Base-by-base conservation (phyloP, 92 coral and sea anemone species). In the Zoanthus solanderi region DNA sequence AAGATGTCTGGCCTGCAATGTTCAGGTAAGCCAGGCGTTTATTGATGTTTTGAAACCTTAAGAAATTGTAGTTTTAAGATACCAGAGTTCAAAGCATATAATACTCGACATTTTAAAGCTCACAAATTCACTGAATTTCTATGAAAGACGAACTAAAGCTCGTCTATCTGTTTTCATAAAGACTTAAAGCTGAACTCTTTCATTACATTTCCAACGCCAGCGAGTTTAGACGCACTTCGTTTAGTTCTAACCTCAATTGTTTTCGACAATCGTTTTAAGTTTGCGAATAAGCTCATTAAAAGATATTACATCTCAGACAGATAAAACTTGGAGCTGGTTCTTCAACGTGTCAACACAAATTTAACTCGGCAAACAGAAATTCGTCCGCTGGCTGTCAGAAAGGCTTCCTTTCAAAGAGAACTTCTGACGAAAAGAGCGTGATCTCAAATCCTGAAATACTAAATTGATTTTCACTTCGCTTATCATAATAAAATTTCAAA, bases 241-340 rank as follows among this genome's bases (percentile, higher is more conserved):
- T n/a, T 63, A 18, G n/a, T 63, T 63, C 9, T 63, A 63, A 10
- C 9, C 28, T 63, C 69, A 28, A 2, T 50, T 50, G 56, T 50
- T 50, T 50, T 50, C 30, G 28, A 63, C 69, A n/a, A 8, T 63
- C 69, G n/a, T 17, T 63, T 63, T 9, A 63, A 63, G 30, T 63
- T 63, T 63, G 7, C 69, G 69, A 63, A 63, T 63, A 63, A 63
- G 23, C 29, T 63, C 69, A 63, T 63, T 63, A 63, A 63, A 8
- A 63, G 69, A 63, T 63, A 63, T 8, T 63, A 63, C 69, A 63
- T 63, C 28, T 18, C 69, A 63, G 69, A 63, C 69, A 63, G 69
- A 63, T 23, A 63, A 63, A 18, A 63, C 31, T 63, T 23, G 69
- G 17, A 63, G 69, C 69, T 63, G 69, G 23, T 23, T 63, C 30